Conservation (phyloP, 2,113 vertebrate genomes). For the Corythaixoides concolor region DNA sequence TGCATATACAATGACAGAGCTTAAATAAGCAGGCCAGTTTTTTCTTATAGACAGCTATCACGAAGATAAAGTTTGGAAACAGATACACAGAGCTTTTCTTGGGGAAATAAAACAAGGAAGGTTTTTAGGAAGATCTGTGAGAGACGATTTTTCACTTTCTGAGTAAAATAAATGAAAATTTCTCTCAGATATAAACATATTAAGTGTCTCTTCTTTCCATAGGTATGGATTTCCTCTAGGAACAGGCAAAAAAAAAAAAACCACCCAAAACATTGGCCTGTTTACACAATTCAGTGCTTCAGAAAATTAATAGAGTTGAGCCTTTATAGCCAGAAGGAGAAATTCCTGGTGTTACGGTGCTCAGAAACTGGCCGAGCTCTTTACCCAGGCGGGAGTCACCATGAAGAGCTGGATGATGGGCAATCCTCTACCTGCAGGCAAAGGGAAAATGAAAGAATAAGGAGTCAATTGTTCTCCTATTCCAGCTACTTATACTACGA, state of each 20-base stretch:
- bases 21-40: constrained; percentile 27
- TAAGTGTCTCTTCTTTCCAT: neutral
- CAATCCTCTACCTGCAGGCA: neutral
- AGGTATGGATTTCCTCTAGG: neutral
- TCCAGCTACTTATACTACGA: neutral
- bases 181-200: neutral
- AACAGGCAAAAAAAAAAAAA: neutral
- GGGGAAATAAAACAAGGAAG: neutral
- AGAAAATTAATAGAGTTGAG: neutral
- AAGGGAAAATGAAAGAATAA: neutral
- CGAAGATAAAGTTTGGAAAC: constrained; percentile 37
- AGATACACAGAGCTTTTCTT: neutral
- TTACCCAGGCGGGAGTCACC: neutral
- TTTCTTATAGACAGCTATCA: constrained; percentile 5
- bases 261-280: neutral
- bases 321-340: neutral
- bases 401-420: neutral
- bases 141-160: neutral
- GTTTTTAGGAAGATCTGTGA: neutral
- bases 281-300: neutral
- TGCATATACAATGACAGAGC: constrained; percentile 1
- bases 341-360: neutral
- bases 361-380: neutral
- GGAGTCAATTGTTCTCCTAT: neutral
- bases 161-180: neutral